A percentile compares a stretch with the other conserved stretches of the same genome.
phyloP scores from a whole-genome alignment of 2,888 invertebrate genomes.

The Oligia fasciuncula region DNA sequence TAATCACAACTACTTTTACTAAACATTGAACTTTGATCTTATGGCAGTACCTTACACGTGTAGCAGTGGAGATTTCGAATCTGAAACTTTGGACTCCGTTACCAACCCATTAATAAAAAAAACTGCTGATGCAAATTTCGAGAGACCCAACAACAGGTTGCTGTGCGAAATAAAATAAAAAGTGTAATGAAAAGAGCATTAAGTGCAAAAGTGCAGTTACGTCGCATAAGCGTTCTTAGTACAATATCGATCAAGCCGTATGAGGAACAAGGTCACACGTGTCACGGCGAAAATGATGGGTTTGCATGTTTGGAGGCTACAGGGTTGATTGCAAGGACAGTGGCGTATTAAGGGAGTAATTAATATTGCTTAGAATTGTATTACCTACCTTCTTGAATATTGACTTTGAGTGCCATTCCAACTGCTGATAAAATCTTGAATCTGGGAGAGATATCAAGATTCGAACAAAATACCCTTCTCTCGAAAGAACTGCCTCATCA shows the following conservation, averaged over 20 bases:
- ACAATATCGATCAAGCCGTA: conserved; percentile 57
- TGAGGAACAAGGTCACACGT: conserved; percentile 85
- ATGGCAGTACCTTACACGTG: not conserved
- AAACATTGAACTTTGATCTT: not conserved
- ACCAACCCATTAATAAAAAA: conserved; percentile 22
- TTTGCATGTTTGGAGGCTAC: conserved; percentile 72
- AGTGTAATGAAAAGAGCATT: conserved; percentile 42
- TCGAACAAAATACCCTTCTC: not conserved
- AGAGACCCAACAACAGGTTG: conserved; percentile 36
- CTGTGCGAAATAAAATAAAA: conserved; percentile 36
- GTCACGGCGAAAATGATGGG: conserved; percentile 71
- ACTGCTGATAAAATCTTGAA: not conserved
- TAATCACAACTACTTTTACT: not conserved
- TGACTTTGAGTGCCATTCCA: not conserved
- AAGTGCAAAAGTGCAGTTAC: conserved; percentile 45
- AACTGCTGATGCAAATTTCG: conserved; percentile 31
- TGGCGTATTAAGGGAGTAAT: conserved; percentile 54
- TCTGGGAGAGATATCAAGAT: not conserved
- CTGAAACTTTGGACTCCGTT: conserved; percentile 5
- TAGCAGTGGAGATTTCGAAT: not conserved
- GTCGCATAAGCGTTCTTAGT: conserved; percentile 50
- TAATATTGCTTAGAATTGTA: conserved; percentile 4
- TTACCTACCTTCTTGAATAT: not conserved
- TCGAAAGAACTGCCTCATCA: not conserved
- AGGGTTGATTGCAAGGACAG: conserved; percentile 65